Conservation (phyloP, 2,888 invertebrate genomes). For the Palloptera scutellata region DNA sequence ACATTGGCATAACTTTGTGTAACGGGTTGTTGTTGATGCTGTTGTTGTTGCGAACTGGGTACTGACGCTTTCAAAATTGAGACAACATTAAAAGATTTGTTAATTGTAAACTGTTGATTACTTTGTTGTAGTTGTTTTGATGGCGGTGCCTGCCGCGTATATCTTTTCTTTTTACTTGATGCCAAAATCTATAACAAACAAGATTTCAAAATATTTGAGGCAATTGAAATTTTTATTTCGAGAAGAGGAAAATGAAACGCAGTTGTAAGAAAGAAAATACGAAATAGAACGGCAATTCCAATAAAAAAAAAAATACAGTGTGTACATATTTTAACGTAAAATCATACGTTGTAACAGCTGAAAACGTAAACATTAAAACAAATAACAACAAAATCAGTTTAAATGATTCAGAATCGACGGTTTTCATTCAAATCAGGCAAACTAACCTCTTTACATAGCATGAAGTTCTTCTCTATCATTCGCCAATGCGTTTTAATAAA, state of each 20-base stretch:
- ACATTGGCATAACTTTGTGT: conserved; percentile 48
- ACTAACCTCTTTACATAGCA: too few species aligned
- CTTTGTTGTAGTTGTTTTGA: conserved; percentile 41
- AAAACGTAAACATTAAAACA: conserved; percentile 3
- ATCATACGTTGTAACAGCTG: conserved; percentile 10
- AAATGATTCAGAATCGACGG: too few species aligned
- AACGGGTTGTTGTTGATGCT: conserved; percentile 33
- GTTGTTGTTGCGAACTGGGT: conserved; percentile 36
- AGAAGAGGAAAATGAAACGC: too few species aligned
- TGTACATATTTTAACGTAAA: conserved; percentile 7
- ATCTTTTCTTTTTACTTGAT: conserved; percentile 56
- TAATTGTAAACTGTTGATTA: conserved; percentile 52
- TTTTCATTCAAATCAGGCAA: too few species aligned
- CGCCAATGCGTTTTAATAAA: too few species aligned
- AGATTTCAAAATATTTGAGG: conserved; percentile 29
- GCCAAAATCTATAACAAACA: conserved; percentile 56
- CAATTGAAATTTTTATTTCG: conserved; percentile 10
- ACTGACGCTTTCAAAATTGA: conserved; percentile 48
- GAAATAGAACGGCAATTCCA: conserved; percentile 23
- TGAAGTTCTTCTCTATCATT: too few species aligned
- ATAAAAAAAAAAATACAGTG: conserved; percentile 7
- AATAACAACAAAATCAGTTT: background rate
- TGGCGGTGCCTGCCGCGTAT: conserved; percentile 45
- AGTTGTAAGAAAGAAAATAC: conserved; percentile 27
- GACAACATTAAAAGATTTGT: conserved; percentile 51